Conservation (phyloP, 1,140 invertebrate species). For the Latrodectus geometricus region DNA sequence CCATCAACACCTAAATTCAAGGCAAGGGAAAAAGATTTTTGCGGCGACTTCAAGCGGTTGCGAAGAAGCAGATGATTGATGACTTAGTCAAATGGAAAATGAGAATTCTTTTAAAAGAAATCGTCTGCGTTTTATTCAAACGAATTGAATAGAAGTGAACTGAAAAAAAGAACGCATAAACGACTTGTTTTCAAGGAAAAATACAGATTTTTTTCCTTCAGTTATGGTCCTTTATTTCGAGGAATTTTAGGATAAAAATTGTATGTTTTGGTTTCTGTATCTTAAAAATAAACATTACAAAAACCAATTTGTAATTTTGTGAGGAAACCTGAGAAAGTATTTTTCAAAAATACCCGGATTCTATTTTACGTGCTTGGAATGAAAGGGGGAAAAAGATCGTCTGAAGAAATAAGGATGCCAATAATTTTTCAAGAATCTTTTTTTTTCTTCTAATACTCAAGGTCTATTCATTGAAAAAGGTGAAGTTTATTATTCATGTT, state of each 20-base stretch:
- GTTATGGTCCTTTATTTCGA: not conserved
- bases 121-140: not conserved
- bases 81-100: not conserved
- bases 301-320: not conserved
- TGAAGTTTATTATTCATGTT: constrained; percentile 43
- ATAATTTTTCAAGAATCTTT: constrained; percentile 17
- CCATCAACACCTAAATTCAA: not conserved
- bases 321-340: not conserved
- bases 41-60: not conserved
- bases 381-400: not conserved
- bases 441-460: constrained; percentile 29
- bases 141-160: not conserved
- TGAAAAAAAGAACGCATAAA: not conserved
- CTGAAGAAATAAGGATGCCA: constrained; percentile 5
- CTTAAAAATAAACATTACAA: not conserved
- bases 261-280: not conserved
- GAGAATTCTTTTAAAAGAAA: not conserved
- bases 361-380: constrained; percentile 37
- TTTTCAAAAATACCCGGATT: constrained; percentile 32
- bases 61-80: not conserved
- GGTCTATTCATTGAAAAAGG: constrained; percentile 51
- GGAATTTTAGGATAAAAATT: not conserved
- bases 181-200: not conserved
- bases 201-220: not conserved
- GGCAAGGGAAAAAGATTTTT: not conserved